Base-by-base conservation (phyloP, 2,888 invertebrate genomes). In the Podotricha telesiphe region DNA sequence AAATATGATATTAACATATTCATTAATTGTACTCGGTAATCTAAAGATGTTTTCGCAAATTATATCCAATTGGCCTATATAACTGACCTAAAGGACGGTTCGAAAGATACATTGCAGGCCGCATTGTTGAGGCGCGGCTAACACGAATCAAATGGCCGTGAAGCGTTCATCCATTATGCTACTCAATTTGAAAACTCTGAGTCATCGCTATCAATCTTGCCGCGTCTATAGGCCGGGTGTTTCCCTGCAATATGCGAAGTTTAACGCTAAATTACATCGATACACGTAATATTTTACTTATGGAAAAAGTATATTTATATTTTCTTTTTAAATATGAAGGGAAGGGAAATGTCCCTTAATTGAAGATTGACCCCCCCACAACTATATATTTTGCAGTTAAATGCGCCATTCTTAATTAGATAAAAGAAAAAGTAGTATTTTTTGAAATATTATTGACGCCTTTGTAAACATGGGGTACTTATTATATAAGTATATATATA, bases 141-240 rank as follows among this genome's bases (percentile, higher is more conserved):
- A 51, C 65, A 68, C 69, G 65, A 61, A 66, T 72, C 65, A 62
- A 70, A 70, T 45, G 68, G 62, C 75, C 67, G 47, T 73, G 71
- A 73, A 62, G 61, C 69, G 58, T 69, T 66, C 66, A 55, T 69
- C 71, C 72, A 70, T 74, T 72, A 70, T 68, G 68, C 66, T 59
- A 50, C 71, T 66, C 72, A 73, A 75, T 74, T 71, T 69, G 65
- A 62, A 69, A 75, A 73, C 66, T 62, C 68, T 77, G 79, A 74
- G 69, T 75, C 71, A 74, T 70, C 74, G 74, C 69, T 56, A 73
- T 73, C 67, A 69, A 73, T 71, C 69, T 65, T 68, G 47, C n/a
- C 40, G 34, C 59, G 47, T 70, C 72, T 68, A 65, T 64, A 28
- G 65, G 15, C 42, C 58, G 64, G 69, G 71, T 72, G 69, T 70